Evolutionary conservation across 2,113 vertebrate genomes (phyloP), one percentile per base, ranked within the genome.

Genomic region (Gopherus flavomarginatus): DNA sequence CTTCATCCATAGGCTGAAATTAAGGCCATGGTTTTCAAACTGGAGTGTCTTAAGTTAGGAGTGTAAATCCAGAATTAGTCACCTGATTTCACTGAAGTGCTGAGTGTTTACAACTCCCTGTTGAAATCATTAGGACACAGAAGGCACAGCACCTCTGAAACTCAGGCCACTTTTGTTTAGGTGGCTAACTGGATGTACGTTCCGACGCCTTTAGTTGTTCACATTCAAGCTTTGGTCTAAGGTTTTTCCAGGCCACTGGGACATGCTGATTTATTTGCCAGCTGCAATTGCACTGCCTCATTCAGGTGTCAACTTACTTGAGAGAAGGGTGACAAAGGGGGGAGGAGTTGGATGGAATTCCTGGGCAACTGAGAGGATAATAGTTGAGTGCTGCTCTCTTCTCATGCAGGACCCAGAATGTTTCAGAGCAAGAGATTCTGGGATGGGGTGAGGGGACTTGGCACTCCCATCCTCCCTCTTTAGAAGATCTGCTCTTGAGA

Each of bases 371-470:
- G 62, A 65, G 38, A 77, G 44, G 44, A 19, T 50, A 35, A 79
- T 13, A 54, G 47, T 9, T 56, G 7, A 0, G 0, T 14, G 3
- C 10, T 53, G 86, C 12, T 78, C 24, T 47, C 16, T 6, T 78
- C 75, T 47, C 75, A 57, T 62, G 35, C 52, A 24, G 35, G 21
- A 21, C 13, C 6, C 81, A 29, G 52, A 69, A 17, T 22, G 2
- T 11, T 78, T 83, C 5, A 47, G 69, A 81, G 38, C 49, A 83
- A 52, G 10, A 4, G 7, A 4, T 85, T 65, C n/a, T 21, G 56
- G 86, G 29, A 6, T 80, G 31, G 5, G 4, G 17, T 0, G 0
- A 69, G 31, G 31, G 44, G 87, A 59, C 38, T 69, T 49, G 65
- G n/a, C 35, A 10, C 21, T 87, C 57, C 27, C 12, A 11, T 65